A percentile compares a stretch with the other conserved stretches of the same genome.
phyloP scores from a whole-genome alignment of 2,888 invertebrate species.

The Megalurothrips usitatus region DNA sequence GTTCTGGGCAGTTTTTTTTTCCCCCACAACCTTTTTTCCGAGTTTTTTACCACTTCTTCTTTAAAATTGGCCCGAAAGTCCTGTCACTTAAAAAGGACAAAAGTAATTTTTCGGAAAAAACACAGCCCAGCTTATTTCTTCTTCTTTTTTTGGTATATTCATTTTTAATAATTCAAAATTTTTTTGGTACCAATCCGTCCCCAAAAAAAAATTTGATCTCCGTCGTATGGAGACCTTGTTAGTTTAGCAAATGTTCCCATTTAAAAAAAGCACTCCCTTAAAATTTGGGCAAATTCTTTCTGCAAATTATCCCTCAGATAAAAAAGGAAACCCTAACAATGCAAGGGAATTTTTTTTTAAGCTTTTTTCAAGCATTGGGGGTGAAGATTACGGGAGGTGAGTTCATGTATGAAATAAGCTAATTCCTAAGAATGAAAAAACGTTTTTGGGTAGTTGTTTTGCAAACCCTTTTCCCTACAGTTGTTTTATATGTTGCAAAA shows the following conservation, averaged over 20 bases:
- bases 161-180: constrained; percentile 33
- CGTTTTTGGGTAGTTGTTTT: no score
- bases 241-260: constrained; percentile 52
- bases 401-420: constrained; percentile 6
- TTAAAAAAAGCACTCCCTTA: constrained; percentile 80
- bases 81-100: constrained; percentile 70
- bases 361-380: constrained; percentile 94
- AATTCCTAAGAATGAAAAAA: no score
- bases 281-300: constrained; percentile 78
- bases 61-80: constrained; percentile 90
- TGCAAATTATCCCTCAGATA: constrained; percentile 84
- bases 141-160: background rate
- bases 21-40: constrained; percentile 85
- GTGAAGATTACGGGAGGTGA: constrained; percentile 91
- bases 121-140: background rate
- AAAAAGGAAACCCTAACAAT: constrained; percentile 91
- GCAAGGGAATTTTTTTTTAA: constrained; percentile 84
- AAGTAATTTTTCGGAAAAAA: constrained; percentile 42
- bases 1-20: constrained; percentile 79
- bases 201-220: constrained; percentile 90
- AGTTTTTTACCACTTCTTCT: constrained; percentile 83
- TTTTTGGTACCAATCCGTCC: constrained; percentile 71
- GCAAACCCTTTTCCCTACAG: background rate
- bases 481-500: background rate
- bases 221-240: constrained; percentile 87